Base-by-base conservation (phyloP, 2,113 vertebrate species). In the Edolisoma coerulescens region DNA sequence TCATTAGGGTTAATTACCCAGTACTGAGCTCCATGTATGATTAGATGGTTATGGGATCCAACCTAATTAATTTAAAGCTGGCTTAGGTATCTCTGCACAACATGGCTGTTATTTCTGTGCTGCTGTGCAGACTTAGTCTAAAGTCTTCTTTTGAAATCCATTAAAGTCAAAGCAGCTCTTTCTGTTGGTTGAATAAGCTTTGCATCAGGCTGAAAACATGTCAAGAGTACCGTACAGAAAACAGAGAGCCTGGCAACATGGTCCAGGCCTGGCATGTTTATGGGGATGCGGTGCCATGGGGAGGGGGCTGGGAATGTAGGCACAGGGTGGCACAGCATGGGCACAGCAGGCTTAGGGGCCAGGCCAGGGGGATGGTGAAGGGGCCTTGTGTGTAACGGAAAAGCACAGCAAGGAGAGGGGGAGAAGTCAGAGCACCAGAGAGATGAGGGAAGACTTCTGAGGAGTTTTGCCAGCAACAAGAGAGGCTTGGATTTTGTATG, bases 11-110 rank as follows among this genome's bases (percentile, higher is more conserved):
- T 77, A 96, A 95, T 92, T 94, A 92, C 79, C 75, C 63, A 50
- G 50, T 39, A 30, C 49, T 83, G 86, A 95, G 73, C 56, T 89
- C 94, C 35, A 50, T 93, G 71, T 80, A 18, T 70, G 71, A 76
- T 89, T 81, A 95, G 86, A 70, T 67, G 73, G 67, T 81, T 95
- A 92, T 67, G 60, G 69, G 90, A 92, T 89, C 86, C 64, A 86
- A 54, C 45, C 73, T 95, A 91, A 96, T 94, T 96, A 92, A 60
- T 87, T 94, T 78, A 93, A 95, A 95, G 69, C 91, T 95, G 80
- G 44, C 87, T 89, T 84, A 80, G 73, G 21, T 92, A 77, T 96
- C 64, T 84, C 64, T 84, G 24, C 41, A 81, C 64, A 89, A 68
- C 91, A 78, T 63, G 37, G 50, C 45, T 9, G 33, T 87, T 91